These are phyloP conservation scores for Euglossa dilemma DNA, from an alignment of 1,140 invertebrate genomes.

Conservation along the genomic window DNA sequence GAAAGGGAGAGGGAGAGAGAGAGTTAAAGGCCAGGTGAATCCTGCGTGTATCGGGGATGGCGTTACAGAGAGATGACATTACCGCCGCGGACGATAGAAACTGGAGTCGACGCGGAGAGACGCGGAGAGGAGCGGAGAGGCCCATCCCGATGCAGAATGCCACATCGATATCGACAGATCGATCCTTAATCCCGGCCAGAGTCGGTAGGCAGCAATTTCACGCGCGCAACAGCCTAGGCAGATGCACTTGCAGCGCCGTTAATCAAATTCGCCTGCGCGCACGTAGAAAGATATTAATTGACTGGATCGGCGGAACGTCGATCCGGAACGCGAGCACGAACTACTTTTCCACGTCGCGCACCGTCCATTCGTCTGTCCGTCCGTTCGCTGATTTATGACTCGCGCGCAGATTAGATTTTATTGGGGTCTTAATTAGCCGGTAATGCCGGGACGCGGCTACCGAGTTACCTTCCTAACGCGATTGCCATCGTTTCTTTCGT, in stretches of 20 bases:
- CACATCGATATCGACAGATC: conserved; percentile 48
- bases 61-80: conserved; percentile 71
- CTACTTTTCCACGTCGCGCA: conserved; percentile 20
- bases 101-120: conserved; percentile 51
- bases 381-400: conserved; percentile 25
- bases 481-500: background rate
- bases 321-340: background rate
- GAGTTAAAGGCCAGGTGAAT: conserved; percentile 68
- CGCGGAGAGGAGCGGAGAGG: background rate
- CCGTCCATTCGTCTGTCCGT: conserved; percentile 4
- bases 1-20: conserved; percentile 22
- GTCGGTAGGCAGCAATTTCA: conserved; percentile 14
- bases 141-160: conserved; percentile 21
- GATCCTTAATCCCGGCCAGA: conserved; percentile 39
- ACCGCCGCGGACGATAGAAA: conserved; percentile 64
- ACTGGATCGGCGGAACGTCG: conserved; percentile 8
- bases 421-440: conserved; percentile 41
- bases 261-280: conserved; percentile 25
- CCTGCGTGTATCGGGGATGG: conserved; percentile 56
- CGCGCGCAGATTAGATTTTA: conserved; percentile 23
- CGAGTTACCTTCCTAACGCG: background rate
- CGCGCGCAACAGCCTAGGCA: background rate
- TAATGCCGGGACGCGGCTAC: conserved; percentile 5
- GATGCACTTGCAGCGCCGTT: conserved; percentile 7
- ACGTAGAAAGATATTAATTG: conserved; percentile 40